These are phyloP conservation scores for Melanostoma scalare DNA, from an alignment of 2,888 invertebrate genomes.

Conservation along the genomic window DNA sequence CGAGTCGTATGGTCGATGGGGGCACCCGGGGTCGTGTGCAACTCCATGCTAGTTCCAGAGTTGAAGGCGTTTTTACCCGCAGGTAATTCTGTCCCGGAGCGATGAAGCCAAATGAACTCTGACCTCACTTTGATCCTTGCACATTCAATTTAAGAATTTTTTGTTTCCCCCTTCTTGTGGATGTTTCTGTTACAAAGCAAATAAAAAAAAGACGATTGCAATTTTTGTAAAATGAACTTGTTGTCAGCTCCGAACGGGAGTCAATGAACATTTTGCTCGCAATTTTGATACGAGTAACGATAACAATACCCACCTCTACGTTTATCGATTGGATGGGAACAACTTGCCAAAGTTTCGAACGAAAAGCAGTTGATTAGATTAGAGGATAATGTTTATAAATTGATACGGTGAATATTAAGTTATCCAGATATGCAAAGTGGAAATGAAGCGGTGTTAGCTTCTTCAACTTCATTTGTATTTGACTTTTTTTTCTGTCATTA, in stretches of 20 bases:
- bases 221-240: constrained; percentile 37
- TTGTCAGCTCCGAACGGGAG: constrained; percentile 57
- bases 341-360: too few relatives aligned
- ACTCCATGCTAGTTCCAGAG: constrained; percentile 22
- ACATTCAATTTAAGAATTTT: constrained; percentile 10
- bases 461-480: too few relatives aligned
- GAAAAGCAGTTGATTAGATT: too few relatives aligned
- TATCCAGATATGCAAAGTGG: too few relatives aligned
- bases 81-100: constrained; percentile 41
- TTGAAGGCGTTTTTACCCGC: constrained; percentile 53
- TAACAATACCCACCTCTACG: not conserved
- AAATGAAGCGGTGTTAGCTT: too few relatives aligned
- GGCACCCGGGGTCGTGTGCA: not conserved
- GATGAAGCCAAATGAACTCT: constrained; percentile 64
- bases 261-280: constrained; percentile 62
- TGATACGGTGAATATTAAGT: too few relatives aligned
- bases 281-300: constrained; percentile 48
- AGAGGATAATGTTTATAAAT: too few relatives aligned
- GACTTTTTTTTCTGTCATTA: too few relatives aligned
- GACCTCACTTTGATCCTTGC: constrained; percentile 57
- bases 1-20: not conserved
- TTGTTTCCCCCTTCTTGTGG: not conserved
- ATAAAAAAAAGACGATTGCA: not conserved
- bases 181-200: not conserved
- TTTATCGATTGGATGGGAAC: too few relatives aligned